Evolutionary conservation across 2,113 vertebrate genomes (phyloP).

Genomic region (Oryzias javanicus): DNA sequence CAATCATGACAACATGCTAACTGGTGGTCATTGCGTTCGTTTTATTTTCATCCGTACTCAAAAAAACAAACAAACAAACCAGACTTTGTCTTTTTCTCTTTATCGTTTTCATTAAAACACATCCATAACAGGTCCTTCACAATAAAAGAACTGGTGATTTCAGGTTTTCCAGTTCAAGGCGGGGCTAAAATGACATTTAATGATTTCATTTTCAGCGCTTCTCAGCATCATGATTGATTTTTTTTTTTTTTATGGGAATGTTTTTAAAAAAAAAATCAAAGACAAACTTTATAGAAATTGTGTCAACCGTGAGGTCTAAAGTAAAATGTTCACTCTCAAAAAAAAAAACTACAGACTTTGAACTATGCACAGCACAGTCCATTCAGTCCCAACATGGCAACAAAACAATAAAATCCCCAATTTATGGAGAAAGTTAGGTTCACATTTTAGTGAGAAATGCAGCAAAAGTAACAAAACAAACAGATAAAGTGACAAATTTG

Average conservation of each 20-base stretch:
- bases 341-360: slow-evolving; percentile 6
- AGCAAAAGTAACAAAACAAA: slow-evolving; percentile 6
- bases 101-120: slow-evolving; percentile 32
- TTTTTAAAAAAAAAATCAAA: slow-evolving; percentile 36
- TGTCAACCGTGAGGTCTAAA: slow-evolving; percentile 54
- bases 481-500: background rate
- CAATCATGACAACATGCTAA: background rate
- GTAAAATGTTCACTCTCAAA: slow-evolving; percentile 39
- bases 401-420: background rate
- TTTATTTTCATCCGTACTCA: slow-evolving; percentile 55
- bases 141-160: slow-evolving; percentile 1
- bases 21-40: slow-evolving; percentile 27
- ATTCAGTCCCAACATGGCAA: background rate
- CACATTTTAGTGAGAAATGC: background rate
- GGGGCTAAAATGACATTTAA: background rate
- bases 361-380: slow-evolving; percentile 1
- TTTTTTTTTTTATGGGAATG: no score
- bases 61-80: slow-evolving; percentile 20
- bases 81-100: slow-evolving; percentile 1
- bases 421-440: no score
- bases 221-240: no score
- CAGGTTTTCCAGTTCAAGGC: background rate
- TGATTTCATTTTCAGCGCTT: no score
- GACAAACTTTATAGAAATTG: background rate
- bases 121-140: slow-evolving; percentile 21